Conservation (phyloP, 1,140 invertebrate genomes). For the Formica selysi region DNA sequence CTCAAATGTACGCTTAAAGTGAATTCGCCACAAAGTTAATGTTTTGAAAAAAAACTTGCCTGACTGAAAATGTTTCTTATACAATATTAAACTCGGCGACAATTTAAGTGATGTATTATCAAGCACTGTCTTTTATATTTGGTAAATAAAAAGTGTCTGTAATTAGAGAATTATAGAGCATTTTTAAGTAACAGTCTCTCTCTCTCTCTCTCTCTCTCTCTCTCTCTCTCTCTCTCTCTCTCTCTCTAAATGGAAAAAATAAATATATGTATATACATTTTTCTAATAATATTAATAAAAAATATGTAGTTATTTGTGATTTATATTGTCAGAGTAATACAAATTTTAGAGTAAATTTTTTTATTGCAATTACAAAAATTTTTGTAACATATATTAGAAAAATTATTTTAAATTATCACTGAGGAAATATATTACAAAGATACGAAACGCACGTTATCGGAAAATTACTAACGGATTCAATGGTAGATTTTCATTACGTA, state of each 20-base stretch:
- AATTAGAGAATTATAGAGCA: neutral
- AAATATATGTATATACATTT: neutral
- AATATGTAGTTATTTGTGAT: neutral
- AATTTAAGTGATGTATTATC: conserved; percentile 63
- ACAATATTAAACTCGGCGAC: conserved; percentile 32
- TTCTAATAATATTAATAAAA: conserved; percentile 16
- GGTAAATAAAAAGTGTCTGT: neutral
- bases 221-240: neutral
- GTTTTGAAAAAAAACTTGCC: conserved; percentile 22
- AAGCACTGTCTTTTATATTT: neutral
- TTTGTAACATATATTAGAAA: conserved; percentile 17
- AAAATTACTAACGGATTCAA: conserved; percentile 35
- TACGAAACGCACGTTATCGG: conserved; percentile 37
- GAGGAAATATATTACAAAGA: neutral
- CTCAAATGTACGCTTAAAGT: conserved; percentile 41
- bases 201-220: neutral
- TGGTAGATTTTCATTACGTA: conserved; percentile 56
- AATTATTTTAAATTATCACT: conserved; percentile 22
- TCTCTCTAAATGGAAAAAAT: neutral
- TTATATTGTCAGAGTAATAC: neutral
- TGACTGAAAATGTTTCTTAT: conserved; percentile 39
- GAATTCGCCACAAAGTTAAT: conserved; percentile 52
- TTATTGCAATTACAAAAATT: neutral
- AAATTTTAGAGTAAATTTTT: neutral
- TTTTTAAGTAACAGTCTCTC: neutral